phyloP scores from a whole-genome alignment of 2,888 invertebrate species.

The Plebejus argus region DNA sequence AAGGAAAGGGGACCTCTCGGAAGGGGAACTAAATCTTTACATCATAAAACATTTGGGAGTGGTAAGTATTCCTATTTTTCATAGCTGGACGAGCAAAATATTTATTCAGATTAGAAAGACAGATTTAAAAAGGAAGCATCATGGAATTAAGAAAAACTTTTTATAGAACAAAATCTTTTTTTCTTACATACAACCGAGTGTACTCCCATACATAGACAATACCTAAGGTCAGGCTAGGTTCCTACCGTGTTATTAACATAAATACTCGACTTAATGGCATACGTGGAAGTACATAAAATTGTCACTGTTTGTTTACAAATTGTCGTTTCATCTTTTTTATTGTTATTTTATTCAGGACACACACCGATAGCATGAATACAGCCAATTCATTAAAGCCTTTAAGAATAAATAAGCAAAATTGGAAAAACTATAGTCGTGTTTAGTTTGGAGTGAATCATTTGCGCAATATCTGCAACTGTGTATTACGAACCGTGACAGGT shows the following conservation, averaged over 20 bases:
- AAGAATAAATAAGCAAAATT: not conserved
- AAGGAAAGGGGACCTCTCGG: too few species aligned
- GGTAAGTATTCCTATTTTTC: too few species aligned
- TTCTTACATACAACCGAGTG: not conserved
- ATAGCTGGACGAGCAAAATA: too few species aligned
- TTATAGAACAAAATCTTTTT: too few species aligned
- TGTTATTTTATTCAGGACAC: constrained; percentile 22
- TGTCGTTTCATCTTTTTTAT: constrained; percentile 25
- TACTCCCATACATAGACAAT: constrained; percentile 22
- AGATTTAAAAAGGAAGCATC: too few species aligned
- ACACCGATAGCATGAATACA: not conserved
- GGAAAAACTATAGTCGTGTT: not conserved
- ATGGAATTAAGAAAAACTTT: too few species aligned
- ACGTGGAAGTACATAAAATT: constrained; percentile 20
- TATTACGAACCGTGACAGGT: too few species aligned
- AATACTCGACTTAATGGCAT: constrained; percentile 12
- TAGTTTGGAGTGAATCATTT: too few species aligned
- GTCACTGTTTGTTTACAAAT: constrained; percentile 19
- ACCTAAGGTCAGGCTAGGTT: constrained; percentile 24
- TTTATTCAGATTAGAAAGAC: too few species aligned
- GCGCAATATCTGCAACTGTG: too few species aligned
- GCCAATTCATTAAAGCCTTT: not conserved
- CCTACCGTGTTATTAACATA: constrained; percentile 26
- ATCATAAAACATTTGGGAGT: too few species aligned
- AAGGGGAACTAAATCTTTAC: too few species aligned